These are phyloP conservation scores for Leptobrachium leishanense DNA, from an alignment of 2,113 vertebrate species.

Conservation along the genomic window DNA sequence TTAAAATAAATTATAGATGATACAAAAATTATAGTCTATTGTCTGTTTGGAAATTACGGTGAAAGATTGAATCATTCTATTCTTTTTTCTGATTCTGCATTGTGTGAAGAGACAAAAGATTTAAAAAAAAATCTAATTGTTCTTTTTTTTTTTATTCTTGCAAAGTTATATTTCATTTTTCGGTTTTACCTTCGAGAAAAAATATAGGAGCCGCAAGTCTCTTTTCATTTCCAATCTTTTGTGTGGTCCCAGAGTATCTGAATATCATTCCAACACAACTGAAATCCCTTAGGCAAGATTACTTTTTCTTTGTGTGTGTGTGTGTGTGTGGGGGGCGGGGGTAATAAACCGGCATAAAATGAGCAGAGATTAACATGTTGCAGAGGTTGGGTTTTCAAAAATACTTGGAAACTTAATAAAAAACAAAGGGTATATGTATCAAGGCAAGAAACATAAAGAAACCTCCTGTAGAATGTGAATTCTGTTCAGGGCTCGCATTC, in stretches of 20 bases:
- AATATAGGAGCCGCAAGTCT: not conserved
- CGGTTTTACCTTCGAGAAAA: conserved; percentile 15
- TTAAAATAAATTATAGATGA: not conserved
- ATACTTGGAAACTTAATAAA: too few species aligned
- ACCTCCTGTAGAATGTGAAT: too few species aligned
- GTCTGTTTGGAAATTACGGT: conserved; percentile 14
- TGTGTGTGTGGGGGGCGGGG: too few species aligned
- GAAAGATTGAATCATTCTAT: not conserved
- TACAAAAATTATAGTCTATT: not conserved
- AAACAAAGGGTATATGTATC: too few species aligned
- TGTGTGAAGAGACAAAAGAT: conserved; percentile 24
- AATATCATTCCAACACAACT: not conserved
- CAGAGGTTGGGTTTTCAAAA: too few species aligned
- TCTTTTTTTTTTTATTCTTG: not conserved
- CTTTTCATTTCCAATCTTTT: conserved; percentile 14
- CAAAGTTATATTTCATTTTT: conserved; percentile 1
- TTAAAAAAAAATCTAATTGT: conserved; percentile 1
- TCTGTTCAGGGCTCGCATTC: too few species aligned
- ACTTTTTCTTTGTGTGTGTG: too few species aligned
- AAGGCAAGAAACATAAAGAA: too few species aligned
- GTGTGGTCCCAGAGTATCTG: not conserved
- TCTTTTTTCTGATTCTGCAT: conserved; percentile 26
- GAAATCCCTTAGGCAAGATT: too few species aligned
- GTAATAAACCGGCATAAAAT: too few species aligned
- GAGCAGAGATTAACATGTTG: too few species aligned